Evolutionary conservation across 2,113 vertebrate species (phyloP).

Genomic region (Amia ocellicauda): DNA sequence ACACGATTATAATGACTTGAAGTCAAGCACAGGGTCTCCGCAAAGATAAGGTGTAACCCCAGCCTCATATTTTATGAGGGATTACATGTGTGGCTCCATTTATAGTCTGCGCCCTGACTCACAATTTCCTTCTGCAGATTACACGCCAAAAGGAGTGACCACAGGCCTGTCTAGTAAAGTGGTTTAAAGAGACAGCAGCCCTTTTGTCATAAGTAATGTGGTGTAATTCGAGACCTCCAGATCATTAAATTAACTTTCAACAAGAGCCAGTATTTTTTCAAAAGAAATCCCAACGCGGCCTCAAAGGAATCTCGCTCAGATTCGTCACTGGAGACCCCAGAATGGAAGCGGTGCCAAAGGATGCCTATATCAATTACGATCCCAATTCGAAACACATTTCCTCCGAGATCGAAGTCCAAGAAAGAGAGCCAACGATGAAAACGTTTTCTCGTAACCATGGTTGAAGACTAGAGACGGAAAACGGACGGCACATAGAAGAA

Average conservation of each 20-base stretch:
- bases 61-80: no score
- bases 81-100: no score
- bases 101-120: background rate
- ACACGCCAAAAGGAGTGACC: background rate
- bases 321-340: constrained; percentile 16
- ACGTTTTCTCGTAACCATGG: no score
- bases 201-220: constrained; percentile 23
- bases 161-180: background rate
- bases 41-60: no score
- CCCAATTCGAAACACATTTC: constrained; percentile 27
- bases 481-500: no score
- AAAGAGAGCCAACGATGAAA: no score
- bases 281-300: constrained; percentile 8
- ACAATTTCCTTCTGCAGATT: background rate
- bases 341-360: constrained; percentile 9
- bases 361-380: constrained; percentile 8
- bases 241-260: constrained; percentile 34
- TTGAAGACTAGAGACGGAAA: no score
- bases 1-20: no score
- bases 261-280: constrained; percentile 7
- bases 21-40: no score
- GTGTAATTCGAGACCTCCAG: constrained; percentile 29
- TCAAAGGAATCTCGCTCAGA: background rate
- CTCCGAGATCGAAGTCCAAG: background rate
- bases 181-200: constrained; percentile 4